These are phyloP conservation scores for Plecotus auritus DNA, from an alignment of 2,113 vertebrate genomes.

Conservation along the genomic window DNA sequence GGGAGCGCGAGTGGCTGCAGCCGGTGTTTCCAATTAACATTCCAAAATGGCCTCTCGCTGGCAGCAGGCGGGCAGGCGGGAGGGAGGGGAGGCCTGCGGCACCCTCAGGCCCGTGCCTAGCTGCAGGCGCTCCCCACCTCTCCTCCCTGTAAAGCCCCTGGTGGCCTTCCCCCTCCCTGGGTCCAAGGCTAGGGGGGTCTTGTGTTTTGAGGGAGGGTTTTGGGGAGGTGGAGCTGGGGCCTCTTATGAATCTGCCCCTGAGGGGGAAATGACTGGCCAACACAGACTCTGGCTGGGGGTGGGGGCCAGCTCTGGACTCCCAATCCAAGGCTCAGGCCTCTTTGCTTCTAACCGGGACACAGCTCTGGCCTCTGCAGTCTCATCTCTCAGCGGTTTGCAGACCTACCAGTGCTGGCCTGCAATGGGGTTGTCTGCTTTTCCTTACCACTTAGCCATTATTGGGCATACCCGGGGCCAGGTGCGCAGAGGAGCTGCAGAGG, in stretches of 20 bases:
- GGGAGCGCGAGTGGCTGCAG: conserved; percentile 60
- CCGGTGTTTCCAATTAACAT: conserved; percentile 91
- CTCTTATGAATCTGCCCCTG: background rate
- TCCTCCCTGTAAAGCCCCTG: background rate
- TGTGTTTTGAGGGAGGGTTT: background rate
- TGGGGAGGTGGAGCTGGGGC: background rate
- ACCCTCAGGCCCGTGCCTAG: conserved; percentile 57
- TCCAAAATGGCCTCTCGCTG: conserved; percentile 88
- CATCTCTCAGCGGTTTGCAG: background rate
- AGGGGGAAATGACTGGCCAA: background rate
- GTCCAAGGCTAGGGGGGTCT: background rate
- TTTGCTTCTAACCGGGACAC: background rate
- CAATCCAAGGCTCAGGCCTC: background rate
- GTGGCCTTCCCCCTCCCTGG: background rate
- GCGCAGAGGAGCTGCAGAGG: background rate
- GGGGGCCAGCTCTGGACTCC: background rate
- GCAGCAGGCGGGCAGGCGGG: conserved; percentile 75
- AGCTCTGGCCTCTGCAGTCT: background rate
- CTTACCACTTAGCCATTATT: background rate
- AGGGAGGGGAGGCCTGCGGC: conserved; percentile 83
- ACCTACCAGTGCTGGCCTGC: background rate
- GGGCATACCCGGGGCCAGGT: background rate
- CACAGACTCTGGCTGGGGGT: background rate
- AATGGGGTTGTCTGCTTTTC: background rate
- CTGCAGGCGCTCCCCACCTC: background rate